Evolutionary conservation across 2,113 vertebrate genomes (phyloP).

Genomic region (Notarius lentiginosus): DNA sequence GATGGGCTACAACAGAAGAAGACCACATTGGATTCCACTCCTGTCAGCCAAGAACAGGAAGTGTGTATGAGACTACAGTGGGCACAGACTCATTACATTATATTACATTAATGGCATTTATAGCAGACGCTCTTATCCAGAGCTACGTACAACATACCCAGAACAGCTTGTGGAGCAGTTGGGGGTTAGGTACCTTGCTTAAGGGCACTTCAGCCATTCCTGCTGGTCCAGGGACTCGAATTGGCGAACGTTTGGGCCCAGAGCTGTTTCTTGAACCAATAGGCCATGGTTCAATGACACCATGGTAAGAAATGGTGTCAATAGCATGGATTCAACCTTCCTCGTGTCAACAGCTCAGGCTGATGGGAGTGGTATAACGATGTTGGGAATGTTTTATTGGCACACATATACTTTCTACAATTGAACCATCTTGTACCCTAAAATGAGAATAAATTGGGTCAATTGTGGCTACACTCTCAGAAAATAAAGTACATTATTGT

Average conservation of each 20-base stretch:
- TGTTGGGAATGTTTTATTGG: background rate
- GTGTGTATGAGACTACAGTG: background rate
- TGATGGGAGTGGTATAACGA: background rate
- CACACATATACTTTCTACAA: background rate
- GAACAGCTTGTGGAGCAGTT: too few relatives aligned
- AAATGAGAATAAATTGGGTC: background rate
- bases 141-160: too few relatives aligned
- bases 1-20: background rate
- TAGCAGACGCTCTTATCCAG: too few relatives aligned
- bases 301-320: background rate
- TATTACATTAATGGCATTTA: too few relatives aligned
- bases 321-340: background rate
- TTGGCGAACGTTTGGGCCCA: too few relatives aligned
- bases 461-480: background rate
- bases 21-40: background rate
- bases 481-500: too few relatives aligned
- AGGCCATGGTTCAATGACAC: too few relatives aligned
- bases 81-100: background rate
- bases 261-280: too few relatives aligned
- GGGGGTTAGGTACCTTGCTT: too few relatives aligned
- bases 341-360: background rate
- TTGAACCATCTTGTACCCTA: background rate
- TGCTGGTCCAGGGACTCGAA: too few relatives aligned
- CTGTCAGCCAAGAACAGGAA: background rate
- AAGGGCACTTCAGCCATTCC: too few relatives aligned